phyloP scores from a whole-genome alignment of 2,888 invertebrate genomes.

The Elmis aenea region DNA sequence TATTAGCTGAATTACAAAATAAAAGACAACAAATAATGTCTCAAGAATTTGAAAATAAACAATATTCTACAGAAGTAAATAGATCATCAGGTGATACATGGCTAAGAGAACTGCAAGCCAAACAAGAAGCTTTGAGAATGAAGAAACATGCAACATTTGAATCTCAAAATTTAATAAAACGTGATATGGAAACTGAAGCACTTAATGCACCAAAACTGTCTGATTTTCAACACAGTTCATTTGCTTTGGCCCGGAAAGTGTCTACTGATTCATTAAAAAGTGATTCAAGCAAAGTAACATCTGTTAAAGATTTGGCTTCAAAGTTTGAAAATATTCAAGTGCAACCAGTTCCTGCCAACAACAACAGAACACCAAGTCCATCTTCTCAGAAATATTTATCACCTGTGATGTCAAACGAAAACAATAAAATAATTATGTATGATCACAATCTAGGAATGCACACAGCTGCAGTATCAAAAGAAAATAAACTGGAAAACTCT shows the following conservation, averaged over 20 bases:
- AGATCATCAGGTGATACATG: constrained; percentile 57
- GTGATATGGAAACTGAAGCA: constrained; percentile 12
- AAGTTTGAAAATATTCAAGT: constrained; percentile 63
- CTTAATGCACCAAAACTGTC: neutral
- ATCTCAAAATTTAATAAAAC: constrained; percentile 31
- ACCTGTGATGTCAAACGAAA: too few relatives aligned
- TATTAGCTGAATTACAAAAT: constrained; percentile 55
- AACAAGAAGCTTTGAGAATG: constrained; percentile 61
- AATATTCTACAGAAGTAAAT: constrained; percentile 39
- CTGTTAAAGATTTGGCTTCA: constrained; percentile 76
- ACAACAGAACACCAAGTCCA: constrained; percentile 9
- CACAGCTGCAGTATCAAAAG: too few relatives aligned
- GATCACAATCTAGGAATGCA: constrained; percentile 10
- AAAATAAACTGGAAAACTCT: constrained; percentile 18
- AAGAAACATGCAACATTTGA: constrained; percentile 47
- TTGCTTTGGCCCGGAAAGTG: constrained; percentile 3
- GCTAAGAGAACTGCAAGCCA: constrained; percentile 75
- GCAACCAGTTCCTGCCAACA: too few relatives aligned
- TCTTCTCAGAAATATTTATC: constrained; percentile 4
- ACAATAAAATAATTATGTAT: neutral
- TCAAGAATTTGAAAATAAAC: too few relatives aligned
- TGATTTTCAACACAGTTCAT: constrained; percentile 21
- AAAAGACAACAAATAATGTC: constrained; percentile 58
- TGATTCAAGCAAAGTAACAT: constrained; percentile 40
- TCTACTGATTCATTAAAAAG: constrained; percentile 12